Percentiles rank a stretch among this genome's conserved stretches.
These are phyloP conservation scores for chimpanzee (Pan troglodytes) DNA, from an alignment of 2,113 vertebrate genomes.

Conservation along the genomic window NHGRI_mPanTro3-v2.1_pri NC_072411.2:73951501-73952000, in stretches of 20 bases:
- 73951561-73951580: neutral
- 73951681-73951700: neutral
- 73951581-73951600: neutral
- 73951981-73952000: constrained; percentile 1
- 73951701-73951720: neutral
- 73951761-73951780: neutral
- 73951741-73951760: neutral
- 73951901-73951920: constrained; percentile 11
- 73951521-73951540: too few relatives aligned
- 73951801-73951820: constrained; percentile 5
- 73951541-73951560: neutral
- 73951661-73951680: neutral
- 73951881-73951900: constrained; percentile 30
- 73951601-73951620: neutral
- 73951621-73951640: neutral
- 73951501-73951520: too few relatives aligned
- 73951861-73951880: neutral
- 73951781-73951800: neutral
- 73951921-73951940: neutral
- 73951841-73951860: constrained; percentile 33
- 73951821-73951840: constrained; percentile 9
- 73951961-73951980: neutral
- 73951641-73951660: neutral
- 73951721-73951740: neutral
- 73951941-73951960: neutral